phyloP scores from a whole-genome alignment of 2,888 invertebrate species.

The Megaustenia siamemsis region DNA sequence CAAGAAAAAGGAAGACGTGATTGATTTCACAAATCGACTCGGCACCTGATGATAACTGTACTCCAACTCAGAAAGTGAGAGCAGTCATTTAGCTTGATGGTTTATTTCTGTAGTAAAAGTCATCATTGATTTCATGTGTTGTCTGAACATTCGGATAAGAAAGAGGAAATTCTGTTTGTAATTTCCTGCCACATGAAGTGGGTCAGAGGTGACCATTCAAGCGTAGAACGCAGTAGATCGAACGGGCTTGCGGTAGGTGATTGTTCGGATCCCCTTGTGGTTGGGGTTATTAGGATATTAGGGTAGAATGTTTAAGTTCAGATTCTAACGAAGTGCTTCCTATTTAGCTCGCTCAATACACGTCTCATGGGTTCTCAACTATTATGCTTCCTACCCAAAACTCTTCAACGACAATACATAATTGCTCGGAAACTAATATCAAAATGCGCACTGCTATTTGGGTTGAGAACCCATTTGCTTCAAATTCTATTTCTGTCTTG shows the following conservation, averaged over 20 bases:
- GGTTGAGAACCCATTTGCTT: too few species aligned
- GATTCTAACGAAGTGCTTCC: conserved; percentile 18
- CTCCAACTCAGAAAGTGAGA: too few species aligned
- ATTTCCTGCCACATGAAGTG: background rate
- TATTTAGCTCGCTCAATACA: background rate
- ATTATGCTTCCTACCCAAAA: too few species aligned
- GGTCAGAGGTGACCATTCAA: conserved; percentile 6
- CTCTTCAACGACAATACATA: too few species aligned
- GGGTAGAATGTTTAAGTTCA: background rate
- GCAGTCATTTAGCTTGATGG: too few species aligned
- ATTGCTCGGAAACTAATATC: too few species aligned
- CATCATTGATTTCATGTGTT: background rate
- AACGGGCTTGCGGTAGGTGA: background rate
- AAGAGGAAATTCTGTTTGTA: background rate
- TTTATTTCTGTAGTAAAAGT: background rate
- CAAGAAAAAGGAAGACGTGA: too few species aligned
- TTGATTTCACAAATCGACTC: too few species aligned
- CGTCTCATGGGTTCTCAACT: background rate
- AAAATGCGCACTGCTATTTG: too few species aligned
- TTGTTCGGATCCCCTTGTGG: background rate
- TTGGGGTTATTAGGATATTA: background rate
- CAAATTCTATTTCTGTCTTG: too few species aligned
- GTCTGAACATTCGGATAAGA: background rate
- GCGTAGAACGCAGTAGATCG: background rate
- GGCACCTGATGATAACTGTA: too few species aligned